phyloP scores from a whole-genome alignment of 2,888 invertebrate genomes.

The Tupiocoris notatus region DNA sequence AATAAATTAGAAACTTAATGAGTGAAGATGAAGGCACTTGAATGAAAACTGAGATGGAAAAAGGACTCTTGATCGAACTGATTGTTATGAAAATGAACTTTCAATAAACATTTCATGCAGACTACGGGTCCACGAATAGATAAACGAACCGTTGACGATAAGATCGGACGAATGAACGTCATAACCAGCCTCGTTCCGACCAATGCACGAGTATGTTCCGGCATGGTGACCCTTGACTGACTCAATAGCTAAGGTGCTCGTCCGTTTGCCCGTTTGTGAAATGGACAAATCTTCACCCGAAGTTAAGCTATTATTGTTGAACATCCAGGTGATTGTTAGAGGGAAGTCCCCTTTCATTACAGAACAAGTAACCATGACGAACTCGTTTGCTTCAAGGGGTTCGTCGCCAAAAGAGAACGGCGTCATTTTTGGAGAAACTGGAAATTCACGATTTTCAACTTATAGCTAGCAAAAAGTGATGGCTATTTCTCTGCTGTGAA shows the following conservation, averaged over 20 bases:
- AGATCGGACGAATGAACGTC: constrained; percentile 66
- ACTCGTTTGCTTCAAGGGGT: constrained; percentile 50
- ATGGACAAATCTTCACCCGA: constrained; percentile 60
- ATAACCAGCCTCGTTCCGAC: constrained; percentile 66
- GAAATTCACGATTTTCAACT: constrained; percentile 50
- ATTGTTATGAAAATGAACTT: no score
- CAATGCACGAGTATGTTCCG: constrained; percentile 73
- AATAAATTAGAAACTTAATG: no score
- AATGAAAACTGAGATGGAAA: no score
- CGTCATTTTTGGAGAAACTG: constrained; percentile 49
- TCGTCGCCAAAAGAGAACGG: constrained; percentile 52
- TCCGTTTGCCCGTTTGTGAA: constrained; percentile 62
- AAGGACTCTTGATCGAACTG: no score
- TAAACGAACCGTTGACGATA: constrained; percentile 65
- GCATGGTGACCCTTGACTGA: constrained; percentile 70
- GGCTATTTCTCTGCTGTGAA: no score
- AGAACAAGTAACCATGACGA: constrained; percentile 57
- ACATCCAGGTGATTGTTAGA: constrained; percentile 66
- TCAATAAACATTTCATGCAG: no score
- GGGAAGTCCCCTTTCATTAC: constrained; percentile 63
- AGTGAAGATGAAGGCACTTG: no score
- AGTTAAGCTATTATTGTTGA: constrained; percentile 56
- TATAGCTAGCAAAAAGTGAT: no score
- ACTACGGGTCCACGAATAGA: no score
- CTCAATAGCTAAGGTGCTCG: constrained; percentile 64